Percentiles rank a stretch among this genome's conserved stretches.
Evolutionary conservation across 2,113 vertebrate species (phyloP).

Genomic region (Thalassoma bifasciatum): DNA sequence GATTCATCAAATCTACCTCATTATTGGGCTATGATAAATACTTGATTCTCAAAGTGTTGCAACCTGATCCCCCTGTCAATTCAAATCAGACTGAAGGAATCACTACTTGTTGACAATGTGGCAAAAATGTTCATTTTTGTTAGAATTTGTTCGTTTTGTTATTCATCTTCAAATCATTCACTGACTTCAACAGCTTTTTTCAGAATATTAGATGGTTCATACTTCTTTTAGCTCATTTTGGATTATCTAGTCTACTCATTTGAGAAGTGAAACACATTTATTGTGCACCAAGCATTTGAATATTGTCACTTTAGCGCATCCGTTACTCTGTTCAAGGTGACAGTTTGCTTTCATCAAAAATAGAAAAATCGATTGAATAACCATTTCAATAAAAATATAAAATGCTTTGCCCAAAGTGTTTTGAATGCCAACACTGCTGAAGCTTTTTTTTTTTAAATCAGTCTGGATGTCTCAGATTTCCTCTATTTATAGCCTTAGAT

Average conservation of each 20-base stretch:
- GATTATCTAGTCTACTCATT: too few relatives aligned
- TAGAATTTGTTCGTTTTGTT: too few relatives aligned
- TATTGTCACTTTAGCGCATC: constrained; percentile 2
- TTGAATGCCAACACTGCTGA: not conserved
- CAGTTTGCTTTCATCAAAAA: not conserved
- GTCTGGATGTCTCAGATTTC: constrained; percentile 6
- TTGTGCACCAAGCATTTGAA: constrained; percentile 3
- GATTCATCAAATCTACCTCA: not conserved
- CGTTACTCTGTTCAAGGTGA: constrained; percentile 39
- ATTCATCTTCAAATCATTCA: too few relatives aligned
- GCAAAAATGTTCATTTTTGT: too few relatives aligned
- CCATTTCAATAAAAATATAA: not conserved
- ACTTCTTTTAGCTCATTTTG: too few relatives aligned
- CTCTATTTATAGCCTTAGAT: not conserved
- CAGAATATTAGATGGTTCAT: too few relatives aligned
- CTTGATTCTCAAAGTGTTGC: too few relatives aligned
- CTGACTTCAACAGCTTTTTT: too few relatives aligned
- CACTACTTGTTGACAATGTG: too few relatives aligned
- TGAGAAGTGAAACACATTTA: not conserved
- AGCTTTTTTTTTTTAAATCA: not conserved
- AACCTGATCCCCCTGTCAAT: too few relatives aligned
- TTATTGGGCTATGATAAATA: too few relatives aligned
- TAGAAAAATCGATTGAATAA: constrained; percentile 7
- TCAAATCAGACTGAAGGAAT: too few relatives aligned
- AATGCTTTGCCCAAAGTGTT: constrained; percentile 1